phyloP scores from a whole-genome alignment of 2,888 invertebrate species.

The Brenthis daphne region DNA sequence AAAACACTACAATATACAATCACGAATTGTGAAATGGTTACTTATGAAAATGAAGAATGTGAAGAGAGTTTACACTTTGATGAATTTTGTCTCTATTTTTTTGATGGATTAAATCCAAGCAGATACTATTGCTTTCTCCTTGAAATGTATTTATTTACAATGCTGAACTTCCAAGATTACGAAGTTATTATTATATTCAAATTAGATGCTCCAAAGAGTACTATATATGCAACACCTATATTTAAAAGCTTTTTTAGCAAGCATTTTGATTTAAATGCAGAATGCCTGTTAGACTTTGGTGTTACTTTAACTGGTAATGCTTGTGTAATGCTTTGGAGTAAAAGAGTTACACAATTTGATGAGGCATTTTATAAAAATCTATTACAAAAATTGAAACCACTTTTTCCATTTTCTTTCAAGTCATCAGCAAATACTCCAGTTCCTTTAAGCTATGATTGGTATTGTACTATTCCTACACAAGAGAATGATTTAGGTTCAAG shows the following conservation, averaged over 20 bases:
- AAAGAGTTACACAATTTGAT: conserved; percentile 54
- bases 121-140: conserved; percentile 42
- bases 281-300: conserved; percentile 41
- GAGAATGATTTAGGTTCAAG: conserved; percentile 23
- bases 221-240: conserved; percentile 49
- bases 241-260: conserved; percentile 55
- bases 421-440: conserved; percentile 37
- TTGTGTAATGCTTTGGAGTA: conserved; percentile 60
- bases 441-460: conserved; percentile 51
- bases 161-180: conserved; percentile 45
- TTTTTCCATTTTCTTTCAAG: conserved; percentile 50
- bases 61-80: conserved; percentile 31
- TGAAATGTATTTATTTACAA: conserved; percentile 44
- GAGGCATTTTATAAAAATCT: conserved; percentile 56
- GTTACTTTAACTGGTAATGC: conserved; percentile 49
- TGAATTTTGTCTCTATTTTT: conserved; percentile 33
- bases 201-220: conserved; percentile 38
- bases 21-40: conserved; percentile 43
- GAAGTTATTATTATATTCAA: conserved; percentile 54
- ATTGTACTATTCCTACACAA: conserved; percentile 45
- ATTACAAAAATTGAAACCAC: conserved; percentile 48
- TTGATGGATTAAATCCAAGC: conserved; percentile 21
- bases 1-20: conserved; percentile 54
- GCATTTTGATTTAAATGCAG: conserved; percentile 47
- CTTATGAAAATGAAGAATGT: conserved; percentile 37